A percentile compares a stretch with the other conserved stretches of the same genome.
These are phyloP conservation scores for Antheraea pernyi DNA, from an alignment of 1,140 invertebrate genomes.

Conservation along the genomic window DNA sequence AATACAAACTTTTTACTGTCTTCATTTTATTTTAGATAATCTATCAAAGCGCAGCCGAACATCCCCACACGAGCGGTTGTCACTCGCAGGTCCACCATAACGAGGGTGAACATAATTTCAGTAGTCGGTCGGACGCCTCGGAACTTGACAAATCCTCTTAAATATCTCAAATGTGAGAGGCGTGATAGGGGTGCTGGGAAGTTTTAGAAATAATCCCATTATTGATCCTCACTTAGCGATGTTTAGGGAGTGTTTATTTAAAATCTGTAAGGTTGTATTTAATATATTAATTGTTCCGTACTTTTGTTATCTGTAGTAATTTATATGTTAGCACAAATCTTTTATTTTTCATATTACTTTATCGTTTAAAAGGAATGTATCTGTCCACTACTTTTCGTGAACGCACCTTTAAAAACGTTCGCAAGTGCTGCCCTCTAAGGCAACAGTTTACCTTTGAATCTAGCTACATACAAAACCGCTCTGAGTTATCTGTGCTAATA, in stretches of 20 bases:
- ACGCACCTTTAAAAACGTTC: too few relatives aligned
- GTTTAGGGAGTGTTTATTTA: conserved; percentile 11
- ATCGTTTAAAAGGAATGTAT: too few relatives aligned
- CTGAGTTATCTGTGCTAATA: too few relatives aligned
- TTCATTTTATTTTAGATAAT: conserved; percentile 10
- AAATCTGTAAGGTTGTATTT: neutral
- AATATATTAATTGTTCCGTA: too few relatives aligned
- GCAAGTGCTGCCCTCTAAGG: too few relatives aligned
- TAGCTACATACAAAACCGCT: too few relatives aligned
- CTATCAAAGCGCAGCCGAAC: conserved; percentile 18
- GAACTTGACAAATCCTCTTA: conserved; percentile 48
- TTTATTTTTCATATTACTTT: too few relatives aligned
- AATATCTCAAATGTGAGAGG: conserved; percentile 37
- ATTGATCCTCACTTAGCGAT: conserved; percentile 16
- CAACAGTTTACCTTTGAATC: too few relatives aligned
- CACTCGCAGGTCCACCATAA: conserved; percentile 34
- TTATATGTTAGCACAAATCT: too few relatives aligned
- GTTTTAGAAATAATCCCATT: conserved; percentile 41
- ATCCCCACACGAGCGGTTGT: conserved; percentile 23
- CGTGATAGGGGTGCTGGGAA: conserved; percentile 24
- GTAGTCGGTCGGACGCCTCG: conserved; percentile 32
- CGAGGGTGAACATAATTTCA: conserved; percentile 45
- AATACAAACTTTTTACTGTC: neutral
- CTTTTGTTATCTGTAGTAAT: too few relatives aligned
- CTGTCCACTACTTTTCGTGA: too few relatives aligned